Evolutionary conservation across 2,888 invertebrate species (phyloP), one percentile per base, ranked within the genome.

Genomic region (Apotomis betuletana): DNA sequence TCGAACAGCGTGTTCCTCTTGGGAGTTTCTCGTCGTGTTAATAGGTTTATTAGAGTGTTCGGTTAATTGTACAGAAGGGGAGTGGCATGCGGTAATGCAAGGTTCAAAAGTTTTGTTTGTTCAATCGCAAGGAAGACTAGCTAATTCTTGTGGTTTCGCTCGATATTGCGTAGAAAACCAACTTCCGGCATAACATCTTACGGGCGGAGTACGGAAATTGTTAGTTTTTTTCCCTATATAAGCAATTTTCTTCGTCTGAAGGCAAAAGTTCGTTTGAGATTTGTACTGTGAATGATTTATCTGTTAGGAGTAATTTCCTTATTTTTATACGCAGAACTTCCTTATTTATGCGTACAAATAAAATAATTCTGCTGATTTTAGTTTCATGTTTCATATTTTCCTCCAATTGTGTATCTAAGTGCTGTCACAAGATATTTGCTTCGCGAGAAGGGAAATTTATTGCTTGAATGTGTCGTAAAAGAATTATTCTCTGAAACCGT

Each of bases 201-300:
- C n/a, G 12, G 55, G 13, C 12, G n/a, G 59, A 38, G 54, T 27
- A 41, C 65, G 65, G 65, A 65, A 46, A 65, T 65, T 65, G 54
- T 27, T 38, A 46, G 27, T 65, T 55, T 44, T 55, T 57, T 55
- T 57, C 5, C 13, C 46, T 27, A 58, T 58, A 67, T 49, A 67
- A 67, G 65, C 65, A 57, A 67, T 67, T 58, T 65, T 41, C 65
- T 38, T 10, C 15, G 41, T 12, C 27, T 41, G 44, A 6, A 44
- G n/a, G 57, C 46, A 6, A 13, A 13, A 57, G 46, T 58, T 67
- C 46, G 57, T 13, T 57, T 27, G n/a, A 57, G 65, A 57, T 49
- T 58, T 49, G 55, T 36, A 41, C 49, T 49, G 9, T 44, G 57
- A 57, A 67, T 57, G 65, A 67, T 67, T 67, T 67, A 58, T 58